A percentile compares a stretch with the other conserved stretches of the same genome.
Evolutionary conservation across 2,797 vertebrate genomes (phyloP).

Genomic region (Urophycis tenuis): DNA sequence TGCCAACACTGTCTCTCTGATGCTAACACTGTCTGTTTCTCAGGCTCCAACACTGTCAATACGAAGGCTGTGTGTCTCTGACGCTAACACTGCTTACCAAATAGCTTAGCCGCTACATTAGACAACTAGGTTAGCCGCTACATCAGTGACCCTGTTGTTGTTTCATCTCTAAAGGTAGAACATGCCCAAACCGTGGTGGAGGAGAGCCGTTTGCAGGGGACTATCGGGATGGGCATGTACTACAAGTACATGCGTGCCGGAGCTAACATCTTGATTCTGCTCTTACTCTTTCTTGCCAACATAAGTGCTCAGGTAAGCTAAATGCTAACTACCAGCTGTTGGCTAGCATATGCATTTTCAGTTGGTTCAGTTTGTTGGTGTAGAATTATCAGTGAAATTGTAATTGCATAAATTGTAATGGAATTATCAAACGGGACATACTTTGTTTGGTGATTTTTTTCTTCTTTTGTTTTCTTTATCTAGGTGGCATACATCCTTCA

Average conservation of each 20-base stretch:
- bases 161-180: constrained; percentile 12
- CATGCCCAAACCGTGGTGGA: constrained; percentile 63
- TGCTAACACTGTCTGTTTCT: too few relatives aligned
- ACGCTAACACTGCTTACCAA: not conserved
- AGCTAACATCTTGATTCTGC: constrained; percentile 64
- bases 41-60: too few relatives aligned
- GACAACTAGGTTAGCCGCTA: constrained; percentile 33
- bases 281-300: constrained; percentile 72
- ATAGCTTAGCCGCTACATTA: constrained; percentile 55
- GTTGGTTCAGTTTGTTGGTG: too few relatives aligned
- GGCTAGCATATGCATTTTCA: not conserved
- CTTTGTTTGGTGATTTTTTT: not conserved
- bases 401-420: not conserved
- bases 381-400: not conserved
- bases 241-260: constrained; percentile 83
- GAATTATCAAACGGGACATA: not conserved
- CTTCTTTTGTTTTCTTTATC: constrained; percentile 16
- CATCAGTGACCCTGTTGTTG: not conserved
- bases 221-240: constrained; percentile 75
- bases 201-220: constrained; percentile 79
- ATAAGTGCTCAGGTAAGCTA: constrained; percentile 78
- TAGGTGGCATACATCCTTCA: constrained; percentile 81
- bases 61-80: too few relatives aligned
- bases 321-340: not conserved
- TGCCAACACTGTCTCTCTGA: not conserved